Conservation (phyloP, 2,113 vertebrate genomes). For the Seriola rivoliana region DNA sequence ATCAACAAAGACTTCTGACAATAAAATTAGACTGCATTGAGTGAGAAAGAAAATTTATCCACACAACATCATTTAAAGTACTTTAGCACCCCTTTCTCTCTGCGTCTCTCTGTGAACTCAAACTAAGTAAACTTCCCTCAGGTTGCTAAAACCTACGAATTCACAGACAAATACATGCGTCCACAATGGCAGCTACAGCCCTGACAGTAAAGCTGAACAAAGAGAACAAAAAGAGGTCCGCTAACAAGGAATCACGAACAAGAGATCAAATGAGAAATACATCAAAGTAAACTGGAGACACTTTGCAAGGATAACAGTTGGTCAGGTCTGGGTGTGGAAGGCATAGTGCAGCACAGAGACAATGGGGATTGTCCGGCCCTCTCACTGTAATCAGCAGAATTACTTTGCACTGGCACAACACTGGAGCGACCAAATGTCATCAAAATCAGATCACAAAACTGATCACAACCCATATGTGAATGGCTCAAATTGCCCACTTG, state of each 20-base stretch:
- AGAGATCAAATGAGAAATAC: not conserved
- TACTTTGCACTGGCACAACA: no score
- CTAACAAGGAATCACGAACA: not conserved
- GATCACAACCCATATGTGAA: not conserved
- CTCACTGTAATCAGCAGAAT: no score
- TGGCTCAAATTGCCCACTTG: not conserved
- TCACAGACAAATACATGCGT: not conserved
- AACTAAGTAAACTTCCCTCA: not conserved
- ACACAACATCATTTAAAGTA: constrained; percentile 9
- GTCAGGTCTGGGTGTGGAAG: no score
- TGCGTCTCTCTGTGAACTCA: not conserved
- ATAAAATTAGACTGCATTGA: constrained; percentile 23
- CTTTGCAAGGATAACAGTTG: no score
- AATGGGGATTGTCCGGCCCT: no score
- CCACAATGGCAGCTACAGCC: not conserved
- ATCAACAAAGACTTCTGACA: constrained; percentile 16
- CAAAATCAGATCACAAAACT: no score
- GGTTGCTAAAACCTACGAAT: no score
- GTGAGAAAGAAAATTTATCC: constrained; percentile 16
- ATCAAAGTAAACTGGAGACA: no score
- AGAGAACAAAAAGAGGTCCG: not conserved
- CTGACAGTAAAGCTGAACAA: not conserved
- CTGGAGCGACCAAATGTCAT: no score
- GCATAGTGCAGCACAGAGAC: no score
- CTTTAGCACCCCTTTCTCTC: not conserved